phyloP scores from a whole-genome alignment of 2,888 invertebrate species.

The Cantharis rufa region DNA sequence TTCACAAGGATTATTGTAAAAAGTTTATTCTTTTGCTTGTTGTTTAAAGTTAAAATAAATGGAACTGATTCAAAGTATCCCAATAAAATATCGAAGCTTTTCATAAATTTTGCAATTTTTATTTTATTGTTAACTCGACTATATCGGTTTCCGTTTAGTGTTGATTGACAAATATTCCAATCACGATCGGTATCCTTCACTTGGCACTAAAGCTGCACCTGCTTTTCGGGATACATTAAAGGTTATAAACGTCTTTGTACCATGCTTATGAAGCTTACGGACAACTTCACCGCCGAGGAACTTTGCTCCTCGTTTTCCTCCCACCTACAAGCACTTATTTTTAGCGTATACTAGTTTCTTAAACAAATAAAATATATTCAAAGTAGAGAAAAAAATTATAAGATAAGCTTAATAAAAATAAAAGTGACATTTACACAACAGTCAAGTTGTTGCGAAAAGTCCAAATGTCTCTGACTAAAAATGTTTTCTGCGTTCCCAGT shows the following conservation, averaged over 20 bases:
- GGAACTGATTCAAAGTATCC: background rate
- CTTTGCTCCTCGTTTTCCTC: background rate
- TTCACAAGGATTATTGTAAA: background rate
- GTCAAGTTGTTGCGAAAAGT: constrained; percentile 6
- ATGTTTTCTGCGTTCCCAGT: constrained; percentile 33
- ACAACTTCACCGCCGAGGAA: constrained; percentile 16
- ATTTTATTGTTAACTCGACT: constrained; percentile 4
- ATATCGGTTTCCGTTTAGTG: constrained; percentile 11
- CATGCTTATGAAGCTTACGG: constrained; percentile 17
- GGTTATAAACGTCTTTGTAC: constrained; percentile 27
- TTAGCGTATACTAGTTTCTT: background rate
- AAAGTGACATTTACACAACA: background rate
- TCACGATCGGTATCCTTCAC: constrained; percentile 22
- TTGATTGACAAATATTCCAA: constrained; percentile 28
- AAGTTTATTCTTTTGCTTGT: background rate
- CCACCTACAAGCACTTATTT: background rate
- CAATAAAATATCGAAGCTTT: background rate
- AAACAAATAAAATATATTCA: no score
- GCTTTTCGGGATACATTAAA: constrained; percentile 8
- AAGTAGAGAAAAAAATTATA: background rate
- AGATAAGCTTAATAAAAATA: background rate
- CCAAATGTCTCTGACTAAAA: constrained; percentile 21
- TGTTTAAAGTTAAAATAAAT: background rate
- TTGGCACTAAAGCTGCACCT: constrained; percentile 31
- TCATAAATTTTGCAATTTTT: background rate